Conservation (phyloP, 2,113 vertebrate species). For the Oplegnathus fasciatus region DNA sequence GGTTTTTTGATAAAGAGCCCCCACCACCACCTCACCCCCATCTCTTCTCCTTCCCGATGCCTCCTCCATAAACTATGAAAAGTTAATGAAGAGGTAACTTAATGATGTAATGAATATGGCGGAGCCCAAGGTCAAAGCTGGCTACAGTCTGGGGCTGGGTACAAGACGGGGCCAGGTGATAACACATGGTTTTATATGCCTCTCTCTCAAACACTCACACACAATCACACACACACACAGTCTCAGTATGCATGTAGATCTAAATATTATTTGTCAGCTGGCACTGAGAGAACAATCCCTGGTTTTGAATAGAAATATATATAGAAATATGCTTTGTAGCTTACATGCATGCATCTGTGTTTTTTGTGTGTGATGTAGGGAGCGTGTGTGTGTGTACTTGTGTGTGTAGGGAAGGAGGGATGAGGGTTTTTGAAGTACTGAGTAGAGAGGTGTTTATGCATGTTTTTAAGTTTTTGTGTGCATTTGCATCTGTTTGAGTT, state of each 20-base stretch:
- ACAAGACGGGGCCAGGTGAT: slow-evolving; percentile 68
- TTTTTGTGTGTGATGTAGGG: neutral
- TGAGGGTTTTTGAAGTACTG: slow-evolving; percentile 46
- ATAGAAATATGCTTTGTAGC: slow-evolving; percentile 13
- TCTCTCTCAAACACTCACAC: slow-evolving; percentile 2
- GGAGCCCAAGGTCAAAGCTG: slow-evolving; percentile 85
- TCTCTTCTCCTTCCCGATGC: slow-evolving; percentile 58
- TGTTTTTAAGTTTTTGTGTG: slow-evolving; percentile 36
- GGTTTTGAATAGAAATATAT: slow-evolving; percentile 26
- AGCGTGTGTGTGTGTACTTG: slow-evolving; percentile 27
- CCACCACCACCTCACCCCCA: slow-evolving; percentile 47
- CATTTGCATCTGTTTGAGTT: slow-evolving; percentile 50
- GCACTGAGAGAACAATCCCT: slow-evolving; percentile 36
- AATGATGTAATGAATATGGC: slow-evolving; percentile 90
- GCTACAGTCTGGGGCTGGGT: slow-evolving; percentile 75
- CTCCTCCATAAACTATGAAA: slow-evolving; percentile 89
- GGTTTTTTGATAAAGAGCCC: slow-evolving; percentile 75
- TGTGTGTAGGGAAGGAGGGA: slow-evolving; percentile 5
- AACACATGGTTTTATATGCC: slow-evolving; percentile 61
- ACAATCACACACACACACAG: slow-evolving; percentile 11
- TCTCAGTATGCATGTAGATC: slow-evolving; percentile 23
- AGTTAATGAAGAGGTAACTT: slow-evolving; percentile 91
- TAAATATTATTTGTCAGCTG: slow-evolving; percentile 49
- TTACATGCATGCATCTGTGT: slow-evolving; percentile 23
- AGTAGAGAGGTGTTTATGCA: slow-evolving; percentile 32